Evolutionary conservation across 2,113 vertebrate species (phyloP).

Genomic region (Ciconia boyciana): DNA sequence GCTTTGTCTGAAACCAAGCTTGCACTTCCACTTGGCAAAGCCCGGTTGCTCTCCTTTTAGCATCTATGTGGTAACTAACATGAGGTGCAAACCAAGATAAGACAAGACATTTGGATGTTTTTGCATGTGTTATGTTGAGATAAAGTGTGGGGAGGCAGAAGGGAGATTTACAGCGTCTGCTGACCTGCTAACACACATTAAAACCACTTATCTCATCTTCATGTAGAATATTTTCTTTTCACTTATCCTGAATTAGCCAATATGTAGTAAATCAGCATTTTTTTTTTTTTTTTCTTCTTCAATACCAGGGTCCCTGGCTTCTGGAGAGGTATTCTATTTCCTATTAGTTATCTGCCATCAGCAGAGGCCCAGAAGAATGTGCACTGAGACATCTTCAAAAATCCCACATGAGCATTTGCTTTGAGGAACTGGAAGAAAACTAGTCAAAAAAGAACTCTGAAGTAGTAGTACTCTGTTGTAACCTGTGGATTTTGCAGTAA

Average conservation of each 20-base stretch:
- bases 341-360: background rate
- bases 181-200: slow-evolving; percentile 36
- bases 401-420: background rate
- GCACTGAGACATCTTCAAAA: background rate
- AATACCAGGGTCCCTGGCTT: background rate
- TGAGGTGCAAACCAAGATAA: slow-evolving; percentile 48
- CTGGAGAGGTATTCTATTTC: background rate
- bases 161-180: background rate
- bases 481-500: background rate
- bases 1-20: background rate
- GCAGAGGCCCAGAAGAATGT: background rate
- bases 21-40: background rate
- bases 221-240: background rate
- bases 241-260: background rate
- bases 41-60: background rate
- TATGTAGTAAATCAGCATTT: background rate
- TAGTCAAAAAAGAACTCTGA: background rate
- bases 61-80: background rate
- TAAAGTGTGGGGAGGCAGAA: slow-evolving; percentile 2
- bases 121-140: slow-evolving; percentile 1
- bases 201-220: background rate
- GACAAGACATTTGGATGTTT: slow-evolving; percentile 17
- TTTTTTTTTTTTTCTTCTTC: accelerated
- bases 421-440: background rate
- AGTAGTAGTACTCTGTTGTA: background rate